Conservation (phyloP, 1,140 invertebrate genomes). For the Rhagoletis zephyria region DNA sequence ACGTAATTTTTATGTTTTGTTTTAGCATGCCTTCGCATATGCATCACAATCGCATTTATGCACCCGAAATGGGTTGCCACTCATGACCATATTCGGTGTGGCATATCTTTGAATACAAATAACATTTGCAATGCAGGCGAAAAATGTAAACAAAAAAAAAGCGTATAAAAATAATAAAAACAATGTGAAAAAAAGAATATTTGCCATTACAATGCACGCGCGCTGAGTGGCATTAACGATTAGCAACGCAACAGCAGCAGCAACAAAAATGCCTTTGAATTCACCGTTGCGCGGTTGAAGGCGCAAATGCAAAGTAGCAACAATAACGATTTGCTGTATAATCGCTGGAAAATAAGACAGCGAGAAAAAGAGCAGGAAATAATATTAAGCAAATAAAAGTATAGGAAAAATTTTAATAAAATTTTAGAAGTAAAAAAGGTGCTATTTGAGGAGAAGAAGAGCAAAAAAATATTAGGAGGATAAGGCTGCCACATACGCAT, state of each 20-base stretch:
- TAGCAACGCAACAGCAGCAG: neutral
- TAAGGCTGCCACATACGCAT: too few species aligned
- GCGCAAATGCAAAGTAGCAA: slow-evolving; percentile 29
- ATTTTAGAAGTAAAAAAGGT: neutral
- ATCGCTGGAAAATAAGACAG: neutral
- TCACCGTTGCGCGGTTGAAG: slow-evolving; percentile 42
- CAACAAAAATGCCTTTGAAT: slow-evolving; percentile 48
- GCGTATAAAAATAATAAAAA: neutral
- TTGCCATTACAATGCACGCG: slow-evolving; percentile 15
- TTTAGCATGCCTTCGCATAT: neutral
- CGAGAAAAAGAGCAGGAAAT: neutral
- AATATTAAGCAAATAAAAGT: neutral
- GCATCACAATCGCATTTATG: slow-evolving; percentile 20
- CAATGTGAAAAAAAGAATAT: neutral
- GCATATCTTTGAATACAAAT: slow-evolving; percentile 45
- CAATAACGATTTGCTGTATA: slow-evolving; percentile 18
- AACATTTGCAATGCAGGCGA: neutral
- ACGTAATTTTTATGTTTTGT: neutral
- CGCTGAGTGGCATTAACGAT: slow-evolving; percentile 48
- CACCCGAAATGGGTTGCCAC: slow-evolving; percentile 30
- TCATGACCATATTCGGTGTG: slow-evolving; percentile 46
- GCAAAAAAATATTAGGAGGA: too few species aligned
- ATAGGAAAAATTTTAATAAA: neutral
- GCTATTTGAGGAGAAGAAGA: too few species aligned
- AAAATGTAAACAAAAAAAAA: neutral